Evolutionary conservation across 2,888 invertebrate genomes (phyloP).

Genomic region (Ephialtes manifestator): DNA sequence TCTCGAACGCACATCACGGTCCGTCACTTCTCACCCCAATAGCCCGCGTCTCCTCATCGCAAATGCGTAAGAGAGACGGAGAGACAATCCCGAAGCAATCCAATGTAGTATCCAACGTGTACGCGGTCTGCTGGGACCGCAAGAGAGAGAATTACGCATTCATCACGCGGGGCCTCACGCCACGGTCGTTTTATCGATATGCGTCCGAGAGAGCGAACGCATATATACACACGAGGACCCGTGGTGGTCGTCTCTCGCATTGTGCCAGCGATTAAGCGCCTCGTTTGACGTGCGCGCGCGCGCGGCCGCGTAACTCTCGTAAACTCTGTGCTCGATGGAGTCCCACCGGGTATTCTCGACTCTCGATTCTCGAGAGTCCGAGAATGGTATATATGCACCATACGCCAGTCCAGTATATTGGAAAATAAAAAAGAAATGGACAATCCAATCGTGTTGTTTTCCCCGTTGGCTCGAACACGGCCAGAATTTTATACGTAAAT

Average conservation of each 20-base stretch:
- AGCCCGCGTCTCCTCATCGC: conserved; percentile 43
- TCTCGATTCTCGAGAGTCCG: conserved; percentile 44
- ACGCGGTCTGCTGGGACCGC: conserved; percentile 38
- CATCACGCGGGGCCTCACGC: conserved; percentile 75
- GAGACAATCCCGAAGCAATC: conserved; percentile 36
- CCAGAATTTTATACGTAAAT: conserved; percentile 10
- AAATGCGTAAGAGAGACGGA: conserved; percentile 52
- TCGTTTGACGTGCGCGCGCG: conserved; percentile 69
- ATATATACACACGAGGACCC: conserved; percentile 61
- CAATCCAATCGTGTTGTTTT: conserved; percentile 21
- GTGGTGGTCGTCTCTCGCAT: conserved; percentile 74
- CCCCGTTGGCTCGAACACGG: neutral
- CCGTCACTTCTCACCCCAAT: conserved; percentile 43
- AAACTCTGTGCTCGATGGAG: conserved; percentile 65
- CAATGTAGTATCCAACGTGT: conserved; percentile 24
- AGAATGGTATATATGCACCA: conserved; percentile 33
- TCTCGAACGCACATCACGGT: conserved; percentile 62
- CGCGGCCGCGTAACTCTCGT: conserved; percentile 63
- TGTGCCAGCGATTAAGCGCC: conserved; percentile 81
- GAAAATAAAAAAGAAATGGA: conserved; percentile 39
- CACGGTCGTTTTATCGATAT: conserved; percentile 78
- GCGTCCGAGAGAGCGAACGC: conserved; percentile 62
- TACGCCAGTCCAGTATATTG: conserved; percentile 32
- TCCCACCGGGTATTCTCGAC: conserved; percentile 59
- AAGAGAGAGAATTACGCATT: conserved; percentile 78